Conservation (phyloP, 1,140 invertebrate species). For the Drosophila varians region DNA sequence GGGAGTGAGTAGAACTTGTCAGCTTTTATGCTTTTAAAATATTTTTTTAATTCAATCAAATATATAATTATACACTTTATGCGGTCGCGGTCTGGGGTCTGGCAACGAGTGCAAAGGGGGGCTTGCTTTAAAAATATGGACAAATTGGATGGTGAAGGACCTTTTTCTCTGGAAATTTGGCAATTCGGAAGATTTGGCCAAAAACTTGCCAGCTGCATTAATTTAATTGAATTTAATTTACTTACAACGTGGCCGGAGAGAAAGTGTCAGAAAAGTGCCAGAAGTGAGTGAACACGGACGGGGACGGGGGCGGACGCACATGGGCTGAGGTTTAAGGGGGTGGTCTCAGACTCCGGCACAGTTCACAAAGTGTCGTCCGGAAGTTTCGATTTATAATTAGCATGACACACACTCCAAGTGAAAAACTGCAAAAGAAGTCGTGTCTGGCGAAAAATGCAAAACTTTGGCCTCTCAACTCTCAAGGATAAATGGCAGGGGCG, state of each 20-base stretch:
- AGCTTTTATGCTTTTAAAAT: conserved; percentile 59
- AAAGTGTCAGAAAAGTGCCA: conserved; percentile 68
- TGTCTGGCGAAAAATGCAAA: conserved; percentile 72
- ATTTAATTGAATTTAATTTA: conserved; percentile 68
- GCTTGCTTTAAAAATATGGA: too few species aligned
- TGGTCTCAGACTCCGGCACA: conserved; percentile 41
- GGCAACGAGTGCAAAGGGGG: too few species aligned
- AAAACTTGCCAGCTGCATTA: conserved; percentile 34
- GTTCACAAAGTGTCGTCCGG: conserved; percentile 77
- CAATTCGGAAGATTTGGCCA: conserved; percentile 38
- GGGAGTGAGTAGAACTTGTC: conserved; percentile 1
- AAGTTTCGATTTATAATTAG: conserved; percentile 83
- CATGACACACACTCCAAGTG: conserved; percentile 76
- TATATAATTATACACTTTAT: conserved; percentile 72
- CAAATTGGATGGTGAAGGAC: too few species aligned
- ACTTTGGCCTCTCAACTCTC: conserved; percentile 49
- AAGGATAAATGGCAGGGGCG: not conserved
- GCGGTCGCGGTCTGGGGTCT: conserved; percentile 53
- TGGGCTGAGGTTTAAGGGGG: not conserved
- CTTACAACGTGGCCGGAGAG: conserved; percentile 43
- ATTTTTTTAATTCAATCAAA: conserved; percentile 77
- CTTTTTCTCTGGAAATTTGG: too few species aligned
- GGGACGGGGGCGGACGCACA: not conserved
- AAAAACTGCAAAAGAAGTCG: conserved; percentile 67
- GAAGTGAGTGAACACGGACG: conserved; percentile 20